Conservation (phyloP, 2,113 vertebrate species). For the Rhinoderma darwinii region DNA sequence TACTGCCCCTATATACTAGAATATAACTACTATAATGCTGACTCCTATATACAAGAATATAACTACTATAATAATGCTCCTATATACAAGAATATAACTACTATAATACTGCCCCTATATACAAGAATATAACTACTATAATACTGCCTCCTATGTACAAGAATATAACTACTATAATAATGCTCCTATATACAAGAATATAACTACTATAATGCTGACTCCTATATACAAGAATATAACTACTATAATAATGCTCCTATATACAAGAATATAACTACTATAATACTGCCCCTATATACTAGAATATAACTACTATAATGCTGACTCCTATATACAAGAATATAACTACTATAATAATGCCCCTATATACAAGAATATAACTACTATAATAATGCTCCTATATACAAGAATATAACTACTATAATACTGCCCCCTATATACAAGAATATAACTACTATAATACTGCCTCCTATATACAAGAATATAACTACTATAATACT, state of each 20-base stretch:
- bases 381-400: conserved; percentile 5
- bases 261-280: conserved; percentile 6
- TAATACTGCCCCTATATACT: background rate
- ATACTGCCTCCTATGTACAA: background rate
- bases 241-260: background rate
- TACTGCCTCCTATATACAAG: background rate
- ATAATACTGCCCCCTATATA: background rate
- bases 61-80: background rate
- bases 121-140: conserved; percentile 14
- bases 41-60: background rate
- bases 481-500: conserved; percentile 25
- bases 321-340: background rate
- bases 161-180: background rate
- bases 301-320: conserved; percentile 1
- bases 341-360: conserved; percentile 7
- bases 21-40: conserved; percentile 10
- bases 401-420: background rate
- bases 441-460: background rate
- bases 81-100: background rate
- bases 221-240: background rate
- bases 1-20: background rate
- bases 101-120: conserved; percentile 3
- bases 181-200: background rate
- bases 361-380: background rate
- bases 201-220: background rate